A percentile compares a stretch with the other conserved stretches of the same genome.
Evolutionary conservation across 1,140 invertebrate genomes (phyloP).

Genomic region (Tetragonula clypearis): DNA sequence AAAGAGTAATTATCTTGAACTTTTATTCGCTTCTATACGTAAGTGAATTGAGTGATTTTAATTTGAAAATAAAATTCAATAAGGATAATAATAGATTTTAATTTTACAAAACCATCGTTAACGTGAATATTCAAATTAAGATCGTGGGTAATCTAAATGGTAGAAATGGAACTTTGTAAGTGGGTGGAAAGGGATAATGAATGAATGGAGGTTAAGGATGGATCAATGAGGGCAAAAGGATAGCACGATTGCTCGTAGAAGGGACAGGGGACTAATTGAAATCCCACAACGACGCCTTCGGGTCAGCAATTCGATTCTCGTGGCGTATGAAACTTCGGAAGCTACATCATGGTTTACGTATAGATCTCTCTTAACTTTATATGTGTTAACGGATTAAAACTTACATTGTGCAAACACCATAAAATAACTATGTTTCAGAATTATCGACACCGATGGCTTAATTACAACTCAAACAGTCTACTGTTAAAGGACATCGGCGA

Average conservation of each 20-base stretch:
- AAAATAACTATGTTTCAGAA: conserved; percentile 55
- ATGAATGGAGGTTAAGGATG: conserved; percentile 70
- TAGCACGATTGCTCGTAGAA: conserved; percentile 63
- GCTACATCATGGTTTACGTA: conserved; percentile 50
- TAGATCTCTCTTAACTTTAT: conserved; percentile 40
- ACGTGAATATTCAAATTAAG: conserved; percentile 45
- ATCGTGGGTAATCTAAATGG: conserved; percentile 51
- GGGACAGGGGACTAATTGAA: conserved; percentile 74
- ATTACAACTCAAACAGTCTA: conserved; percentile 14
- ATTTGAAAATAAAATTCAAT: background rate
- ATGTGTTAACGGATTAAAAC: conserved; percentile 55
- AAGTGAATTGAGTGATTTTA: background rate
- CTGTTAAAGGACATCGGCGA: no score
- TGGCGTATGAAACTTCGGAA: conserved; percentile 61
- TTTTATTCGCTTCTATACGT: no score
- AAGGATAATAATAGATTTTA: background rate
- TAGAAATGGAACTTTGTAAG: conserved; percentile 58
- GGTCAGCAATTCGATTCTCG: conserved; percentile 71
- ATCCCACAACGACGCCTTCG: conserved; percentile 73
- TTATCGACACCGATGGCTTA: conserved; percentile 57
- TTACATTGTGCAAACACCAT: conserved; percentile 56
- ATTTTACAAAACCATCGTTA: conserved; percentile 12
- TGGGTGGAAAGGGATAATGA: conserved; percentile 60
- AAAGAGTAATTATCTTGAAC: no score
- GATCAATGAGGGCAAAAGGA: conserved; percentile 66